Conservation (phyloP, 2,888 invertebrate species). For the Watsonalla cultraria region DNA sequence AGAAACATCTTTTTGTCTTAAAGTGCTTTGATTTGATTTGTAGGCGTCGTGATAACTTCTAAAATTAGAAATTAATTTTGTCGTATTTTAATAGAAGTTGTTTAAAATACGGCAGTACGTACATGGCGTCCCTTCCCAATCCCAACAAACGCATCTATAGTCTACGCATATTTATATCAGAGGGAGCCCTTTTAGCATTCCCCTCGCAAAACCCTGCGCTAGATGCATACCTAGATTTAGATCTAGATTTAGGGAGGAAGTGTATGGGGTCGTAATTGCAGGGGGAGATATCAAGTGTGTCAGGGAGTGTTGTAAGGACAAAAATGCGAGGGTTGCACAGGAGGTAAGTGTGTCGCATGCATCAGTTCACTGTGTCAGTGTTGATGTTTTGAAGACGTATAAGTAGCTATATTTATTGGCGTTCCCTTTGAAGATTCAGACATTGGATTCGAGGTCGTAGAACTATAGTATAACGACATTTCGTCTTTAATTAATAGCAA, state of each 20-base stretch:
- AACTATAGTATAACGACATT: no score
- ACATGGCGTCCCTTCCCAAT: constrained; percentile 30
- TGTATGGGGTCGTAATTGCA: constrained; percentile 63
- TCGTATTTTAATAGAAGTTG: constrained; percentile 30
- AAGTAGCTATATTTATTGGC: constrained; percentile 26
- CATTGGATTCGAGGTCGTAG: not conserved
- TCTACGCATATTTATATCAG: constrained; percentile 54
- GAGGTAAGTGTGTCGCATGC: constrained; percentile 73
- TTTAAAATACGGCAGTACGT: constrained; percentile 48
- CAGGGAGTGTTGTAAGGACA: constrained; percentile 73
- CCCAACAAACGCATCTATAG: constrained; percentile 25
- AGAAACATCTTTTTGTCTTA: constrained; percentile 50
- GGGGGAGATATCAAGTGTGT: constrained; percentile 75
- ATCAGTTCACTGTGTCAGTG: constrained; percentile 76
- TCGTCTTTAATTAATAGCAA: no score
- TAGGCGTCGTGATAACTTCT: constrained; percentile 10
- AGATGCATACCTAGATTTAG: constrained; percentile 56
- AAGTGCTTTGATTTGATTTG: constrained; percentile 40
- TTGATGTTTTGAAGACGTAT: constrained; percentile 61
- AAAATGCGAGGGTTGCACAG: constrained; percentile 68
- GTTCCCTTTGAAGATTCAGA: constrained; percentile 6
- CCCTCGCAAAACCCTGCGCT: constrained; percentile 67
- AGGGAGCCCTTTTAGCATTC: constrained; percentile 67
- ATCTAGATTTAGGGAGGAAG: constrained; percentile 54
- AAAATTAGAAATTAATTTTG: constrained; percentile 23